Conservation (phyloP, 2,888 invertebrate species). For the Nasonia oneida region DNA sequence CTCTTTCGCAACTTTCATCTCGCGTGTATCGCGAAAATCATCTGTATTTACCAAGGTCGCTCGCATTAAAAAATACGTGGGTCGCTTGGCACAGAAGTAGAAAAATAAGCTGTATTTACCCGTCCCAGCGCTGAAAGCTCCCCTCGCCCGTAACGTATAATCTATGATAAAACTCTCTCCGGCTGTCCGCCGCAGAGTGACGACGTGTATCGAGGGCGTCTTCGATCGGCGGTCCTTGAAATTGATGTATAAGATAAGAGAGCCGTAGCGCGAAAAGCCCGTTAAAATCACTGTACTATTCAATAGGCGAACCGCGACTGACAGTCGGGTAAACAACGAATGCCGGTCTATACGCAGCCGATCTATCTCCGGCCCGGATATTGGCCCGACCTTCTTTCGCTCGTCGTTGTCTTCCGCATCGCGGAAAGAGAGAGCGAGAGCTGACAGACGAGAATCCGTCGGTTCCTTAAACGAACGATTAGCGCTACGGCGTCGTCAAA, state of each 20-base stretch:
- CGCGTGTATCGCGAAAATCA: no score
- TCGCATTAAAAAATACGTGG: no score
- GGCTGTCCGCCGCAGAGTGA: not conserved
- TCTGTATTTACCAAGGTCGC: no score
- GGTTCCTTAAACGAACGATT: not conserved
- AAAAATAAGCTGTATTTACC: not conserved
- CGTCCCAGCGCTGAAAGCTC: not conserved
- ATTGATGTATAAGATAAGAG: not conserved
- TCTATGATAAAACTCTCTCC: not conserved
- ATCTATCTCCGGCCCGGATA: constrained; percentile 9
- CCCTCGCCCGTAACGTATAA: not conserved
- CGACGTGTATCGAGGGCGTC: not conserved
- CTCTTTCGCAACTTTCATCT: no score
- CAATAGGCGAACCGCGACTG: not conserved
- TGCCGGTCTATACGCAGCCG: not conserved
- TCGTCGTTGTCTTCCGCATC: not conserved
- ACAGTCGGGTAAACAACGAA: constrained; percentile 6
- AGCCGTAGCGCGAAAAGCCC: not conserved
- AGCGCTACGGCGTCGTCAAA: not conserved
- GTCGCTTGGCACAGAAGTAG: no score
- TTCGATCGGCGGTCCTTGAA: not conserved
- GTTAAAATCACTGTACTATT: constrained; percentile 16
- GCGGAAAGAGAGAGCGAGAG: no score
- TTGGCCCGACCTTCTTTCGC: not conserved
- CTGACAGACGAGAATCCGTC: not conserved